A percentile compares a stretch with the other conserved stretches of the same genome.
phyloP scores from a whole-genome alignment of 2,797 vertebrate genomes.

The Siniperca scherzeri region DNA sequence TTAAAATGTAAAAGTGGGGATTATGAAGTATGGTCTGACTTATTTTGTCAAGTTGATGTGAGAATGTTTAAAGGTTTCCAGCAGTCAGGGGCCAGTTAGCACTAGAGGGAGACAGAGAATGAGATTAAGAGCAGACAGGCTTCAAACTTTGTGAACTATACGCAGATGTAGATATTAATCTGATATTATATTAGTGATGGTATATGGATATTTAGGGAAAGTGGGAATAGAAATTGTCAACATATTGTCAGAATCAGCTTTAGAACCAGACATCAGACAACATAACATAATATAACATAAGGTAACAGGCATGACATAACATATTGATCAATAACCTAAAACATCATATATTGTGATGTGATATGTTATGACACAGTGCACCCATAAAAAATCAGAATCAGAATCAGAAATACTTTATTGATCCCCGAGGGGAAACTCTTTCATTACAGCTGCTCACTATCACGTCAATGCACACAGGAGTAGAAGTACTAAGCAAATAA shows the following conservation, averaged over 20 bases:
- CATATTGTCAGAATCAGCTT: not conserved
- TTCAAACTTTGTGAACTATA: conserved; percentile 23
- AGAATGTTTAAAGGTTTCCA: conserved; percentile 14
- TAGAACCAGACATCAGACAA: not conserved
- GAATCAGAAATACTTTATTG: too few species aligned
- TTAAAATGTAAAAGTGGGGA: not conserved
- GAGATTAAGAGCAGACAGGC: conserved; percentile 35
- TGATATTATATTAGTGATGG: not conserved
- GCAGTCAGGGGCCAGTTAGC: conserved; percentile 46
- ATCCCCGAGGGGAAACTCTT: too few species aligned
- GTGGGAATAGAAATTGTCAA: not conserved
- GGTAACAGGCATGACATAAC: not conserved
- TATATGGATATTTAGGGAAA: not conserved
- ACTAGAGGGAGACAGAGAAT: conserved; percentile 85
- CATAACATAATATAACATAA: not conserved
- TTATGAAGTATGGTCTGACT: not conserved
- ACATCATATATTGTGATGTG: not conserved
- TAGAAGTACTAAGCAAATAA: too few species aligned
- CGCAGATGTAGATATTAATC: conserved; percentile 16
- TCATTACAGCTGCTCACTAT: too few species aligned
- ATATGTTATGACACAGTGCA: not conserved
- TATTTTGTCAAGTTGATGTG: not conserved
- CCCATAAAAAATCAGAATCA: too few species aligned
- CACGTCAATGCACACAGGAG: too few species aligned
- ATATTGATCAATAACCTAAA: not conserved